Percentiles rank a stretch among this genome's conserved stretches.
These are phyloP conservation scores for Ivindomyrus marchei DNA, from an alignment of 2,113 vertebrate species.

Conservation along the genomic window DNA sequence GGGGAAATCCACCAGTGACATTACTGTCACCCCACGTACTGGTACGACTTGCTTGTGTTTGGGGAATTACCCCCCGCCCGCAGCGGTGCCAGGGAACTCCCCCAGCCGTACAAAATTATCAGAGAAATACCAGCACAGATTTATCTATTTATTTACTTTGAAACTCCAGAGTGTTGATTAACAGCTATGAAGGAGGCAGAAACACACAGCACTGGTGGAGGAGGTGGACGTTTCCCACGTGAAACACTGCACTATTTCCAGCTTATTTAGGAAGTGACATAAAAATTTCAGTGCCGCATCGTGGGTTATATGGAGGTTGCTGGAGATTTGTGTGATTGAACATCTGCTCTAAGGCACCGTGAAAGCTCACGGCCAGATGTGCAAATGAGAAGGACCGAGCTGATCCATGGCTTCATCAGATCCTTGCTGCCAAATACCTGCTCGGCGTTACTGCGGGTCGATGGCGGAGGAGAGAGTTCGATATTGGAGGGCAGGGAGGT, in stretches of 20 bases:
- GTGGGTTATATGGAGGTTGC: not conserved
- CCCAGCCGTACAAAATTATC: not conserved
- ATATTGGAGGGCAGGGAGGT: not conserved
- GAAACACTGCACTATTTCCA: not conserved
- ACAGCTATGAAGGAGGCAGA: not conserved
- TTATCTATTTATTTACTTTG: not conserved
- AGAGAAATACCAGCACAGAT: not conserved
- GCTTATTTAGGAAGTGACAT: not conserved
- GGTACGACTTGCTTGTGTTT: too few relatives aligned
- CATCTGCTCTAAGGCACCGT: not conserved
- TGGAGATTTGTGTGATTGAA: not conserved
- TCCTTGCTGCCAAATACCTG: not conserved
- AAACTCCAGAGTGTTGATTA: not conserved
- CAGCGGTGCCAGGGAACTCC: not conserved
- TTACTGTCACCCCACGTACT: not conserved
- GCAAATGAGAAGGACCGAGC: not conserved
- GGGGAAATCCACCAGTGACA: not conserved
- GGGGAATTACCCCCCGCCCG: not conserved
- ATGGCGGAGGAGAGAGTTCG: not conserved
- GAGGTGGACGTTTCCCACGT: not conserved
- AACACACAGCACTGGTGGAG: not conserved
- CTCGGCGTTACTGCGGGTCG: not conserved
- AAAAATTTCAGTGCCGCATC: not conserved
- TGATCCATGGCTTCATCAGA: not conserved
- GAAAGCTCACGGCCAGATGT: not conserved